Evolutionary conservation across 2,888 invertebrate genomes (phyloP).

Genomic region (Ametastegia equiseti): DNA sequence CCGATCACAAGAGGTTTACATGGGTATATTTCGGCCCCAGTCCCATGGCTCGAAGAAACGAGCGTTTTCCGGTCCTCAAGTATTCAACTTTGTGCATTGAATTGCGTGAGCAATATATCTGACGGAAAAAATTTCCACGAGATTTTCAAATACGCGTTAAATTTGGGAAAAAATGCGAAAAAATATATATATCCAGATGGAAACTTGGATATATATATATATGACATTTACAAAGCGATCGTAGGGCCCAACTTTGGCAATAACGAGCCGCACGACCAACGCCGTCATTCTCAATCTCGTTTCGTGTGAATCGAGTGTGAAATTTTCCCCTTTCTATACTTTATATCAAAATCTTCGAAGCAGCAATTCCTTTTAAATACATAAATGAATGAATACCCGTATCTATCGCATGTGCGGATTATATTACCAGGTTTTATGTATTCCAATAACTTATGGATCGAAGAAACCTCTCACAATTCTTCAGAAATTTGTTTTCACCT

Average conservation of each 20-base stretch:
- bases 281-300: slow-evolving; percentile 60
- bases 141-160: not conserved
- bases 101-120: not conserved
- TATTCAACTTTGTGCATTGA: not conserved
- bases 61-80: too few relatives aligned
- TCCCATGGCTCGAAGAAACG: too few relatives aligned
- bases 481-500: slow-evolving; percentile 9
- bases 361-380: not conserved
- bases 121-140: not conserved
- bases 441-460: too few relatives aligned
- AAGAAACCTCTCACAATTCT: too few relatives aligned
- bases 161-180: not conserved
- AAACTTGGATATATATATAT: not conserved
- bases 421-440: not conserved
- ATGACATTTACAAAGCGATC: slow-evolving; percentile 1
- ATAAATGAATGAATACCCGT: not conserved
- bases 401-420: not conserved
- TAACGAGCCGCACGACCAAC: slow-evolving; percentile 17
- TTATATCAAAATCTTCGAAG: slow-evolving; percentile 7
- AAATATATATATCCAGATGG: not conserved
- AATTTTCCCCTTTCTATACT: slow-evolving; percentile 59
- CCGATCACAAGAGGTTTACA: not conserved
- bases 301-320: slow-evolving; percentile 61
- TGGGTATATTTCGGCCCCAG: not conserved
- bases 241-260: not conserved